Evolutionary conservation across 2,888 invertebrate genomes (phyloP), one percentile per base, ranked within the genome.

Genomic region (Drosophila rubida): DNA sequence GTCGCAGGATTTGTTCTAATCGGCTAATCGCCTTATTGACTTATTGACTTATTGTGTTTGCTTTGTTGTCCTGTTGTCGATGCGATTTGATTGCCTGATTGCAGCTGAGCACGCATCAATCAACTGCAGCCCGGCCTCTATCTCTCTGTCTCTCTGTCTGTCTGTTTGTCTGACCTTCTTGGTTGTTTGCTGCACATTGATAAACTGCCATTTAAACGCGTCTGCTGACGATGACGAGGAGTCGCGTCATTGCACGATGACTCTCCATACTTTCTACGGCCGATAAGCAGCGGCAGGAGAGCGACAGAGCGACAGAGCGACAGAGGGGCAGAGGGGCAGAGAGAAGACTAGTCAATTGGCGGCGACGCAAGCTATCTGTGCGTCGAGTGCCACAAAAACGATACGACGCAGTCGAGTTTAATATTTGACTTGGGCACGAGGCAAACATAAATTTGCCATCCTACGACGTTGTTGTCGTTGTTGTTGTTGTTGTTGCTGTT

Each of bases 401-500:
- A 51, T 42, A 42, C 42, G 53, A 30, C 23, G 23, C n/a, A 27
- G 25, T 41, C 19, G 48, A 32, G 30, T 35, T 27, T 55, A 41
- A 65, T 53, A 62, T 74, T 64, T 69, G 67, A 62, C 58, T 75
- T 82, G 69, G 70, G 82, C 82, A 85, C 82, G 82, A 75, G 82
- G 63, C 82, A 85, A 75, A 78, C 78, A 85, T 85, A 82, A 85
- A 82, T 80, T 85, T 75, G 66, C 80, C 67, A 80, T 80, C 55
- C 51, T 45, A 19, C 57, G 48, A 44, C 48, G 55, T 7, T 41
- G 23, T 44, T 13, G 45, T 13, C 63, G 74, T 22, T 57, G 72
- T 63, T 37, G 59, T 22, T 61, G 55, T 39, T 55, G 69, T 32
- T 66, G 63, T 30, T 58, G 58, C n/a, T 66, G 59, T 42, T 55